phyloP scores from a whole-genome alignment of 2,797 vertebrate genomes.

The Selene dorsalis region DNA sequence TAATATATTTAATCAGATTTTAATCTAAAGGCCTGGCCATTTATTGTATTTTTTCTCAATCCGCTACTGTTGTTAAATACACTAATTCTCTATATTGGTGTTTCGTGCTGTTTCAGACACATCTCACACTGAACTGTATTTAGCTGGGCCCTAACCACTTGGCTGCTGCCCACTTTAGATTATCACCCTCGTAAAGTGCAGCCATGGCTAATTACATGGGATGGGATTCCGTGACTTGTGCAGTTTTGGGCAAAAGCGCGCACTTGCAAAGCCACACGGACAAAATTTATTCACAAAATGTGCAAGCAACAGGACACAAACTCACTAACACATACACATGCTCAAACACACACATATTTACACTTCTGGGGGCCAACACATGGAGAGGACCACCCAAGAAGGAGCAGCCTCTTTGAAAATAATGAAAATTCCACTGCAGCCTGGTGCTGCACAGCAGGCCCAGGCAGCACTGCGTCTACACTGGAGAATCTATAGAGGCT shows the following conservation, averaged over 20 bases:
- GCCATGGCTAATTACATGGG: slow-evolving; percentile 67
- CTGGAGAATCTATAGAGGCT: slow-evolving; percentile 32
- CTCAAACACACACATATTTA: slow-evolving; percentile 65
- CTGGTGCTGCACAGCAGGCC: slow-evolving; percentile 68
- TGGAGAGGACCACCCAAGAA: slow-evolving; percentile 77
- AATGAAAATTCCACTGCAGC: slow-evolving; percentile 72
- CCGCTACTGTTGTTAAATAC: neutral
- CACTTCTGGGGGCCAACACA: slow-evolving; percentile 63
- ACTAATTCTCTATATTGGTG: slow-evolving; percentile 5
- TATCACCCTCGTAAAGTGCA: slow-evolving; percentile 66
- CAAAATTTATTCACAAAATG: slow-evolving; percentile 65
- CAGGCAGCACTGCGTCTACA: slow-evolving; percentile 45
- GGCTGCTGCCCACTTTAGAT: slow-evolving; percentile 61
- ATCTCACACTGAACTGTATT: slow-evolving; percentile 39
- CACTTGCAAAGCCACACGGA: slow-evolving; percentile 62
- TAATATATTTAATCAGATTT: neutral
- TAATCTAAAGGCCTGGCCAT: neutral
- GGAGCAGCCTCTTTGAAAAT: slow-evolving; percentile 71
- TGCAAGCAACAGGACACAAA: slow-evolving; percentile 57
- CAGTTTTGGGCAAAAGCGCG: slow-evolving; percentile 58
- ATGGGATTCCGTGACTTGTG: slow-evolving; percentile 63
- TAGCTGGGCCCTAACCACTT: slow-evolving; percentile 58
- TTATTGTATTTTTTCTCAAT: neutral
- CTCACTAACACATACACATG: slow-evolving; percentile 42
- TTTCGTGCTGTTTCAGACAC: slow-evolving; percentile 14